Conservation (phyloP, 2,888 invertebrate species). For the Eumacrocentrus americanus region DNA sequence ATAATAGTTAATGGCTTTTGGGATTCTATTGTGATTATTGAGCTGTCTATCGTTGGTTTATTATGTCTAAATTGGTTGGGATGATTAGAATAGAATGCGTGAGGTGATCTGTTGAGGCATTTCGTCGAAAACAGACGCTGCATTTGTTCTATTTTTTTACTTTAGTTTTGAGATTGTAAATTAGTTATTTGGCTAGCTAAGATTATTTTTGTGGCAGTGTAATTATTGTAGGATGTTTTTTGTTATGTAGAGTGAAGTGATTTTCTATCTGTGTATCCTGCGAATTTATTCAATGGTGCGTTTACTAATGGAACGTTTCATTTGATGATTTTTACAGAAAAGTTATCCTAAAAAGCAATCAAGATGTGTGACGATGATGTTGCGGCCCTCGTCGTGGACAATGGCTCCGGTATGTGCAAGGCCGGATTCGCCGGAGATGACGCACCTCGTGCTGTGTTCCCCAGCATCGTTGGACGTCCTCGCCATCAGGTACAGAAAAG, state of each 20-base stretch:
- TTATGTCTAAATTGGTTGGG: no score
- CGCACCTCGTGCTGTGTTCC: conserved; percentile 87
- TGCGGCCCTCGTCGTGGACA: conserved; percentile 89
- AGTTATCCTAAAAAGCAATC: conserved; percentile 54
- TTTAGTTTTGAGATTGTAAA: neutral
- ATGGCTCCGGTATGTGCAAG: conserved; percentile 93
- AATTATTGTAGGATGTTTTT: neutral
- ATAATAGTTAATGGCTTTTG: neutral
- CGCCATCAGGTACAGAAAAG: conserved; percentile 67
- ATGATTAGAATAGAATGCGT: no score
- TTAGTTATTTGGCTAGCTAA: conserved; percentile 8
- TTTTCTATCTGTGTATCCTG: no score
- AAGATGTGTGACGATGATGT: conserved; percentile 96
- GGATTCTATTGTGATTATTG: conserved; percentile 5
- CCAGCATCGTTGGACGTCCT: conserved; percentile 88
- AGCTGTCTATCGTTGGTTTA: no score
- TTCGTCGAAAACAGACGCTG: no score
- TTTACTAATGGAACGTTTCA: conserved; percentile 43
- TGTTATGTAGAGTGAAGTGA: conserved; percentile 2
- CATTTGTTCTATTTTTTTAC: neutral
- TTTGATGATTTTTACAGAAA: conserved; percentile 37
- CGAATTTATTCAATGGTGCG: no score
- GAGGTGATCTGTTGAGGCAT: no score
- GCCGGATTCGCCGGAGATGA: conserved; percentile 92
- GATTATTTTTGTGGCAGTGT: conserved; percentile 1